These are phyloP conservation scores for Epinotia brunnichana DNA, from an alignment of 2,888 invertebrate species.

Conservation along the genomic window DNA sequence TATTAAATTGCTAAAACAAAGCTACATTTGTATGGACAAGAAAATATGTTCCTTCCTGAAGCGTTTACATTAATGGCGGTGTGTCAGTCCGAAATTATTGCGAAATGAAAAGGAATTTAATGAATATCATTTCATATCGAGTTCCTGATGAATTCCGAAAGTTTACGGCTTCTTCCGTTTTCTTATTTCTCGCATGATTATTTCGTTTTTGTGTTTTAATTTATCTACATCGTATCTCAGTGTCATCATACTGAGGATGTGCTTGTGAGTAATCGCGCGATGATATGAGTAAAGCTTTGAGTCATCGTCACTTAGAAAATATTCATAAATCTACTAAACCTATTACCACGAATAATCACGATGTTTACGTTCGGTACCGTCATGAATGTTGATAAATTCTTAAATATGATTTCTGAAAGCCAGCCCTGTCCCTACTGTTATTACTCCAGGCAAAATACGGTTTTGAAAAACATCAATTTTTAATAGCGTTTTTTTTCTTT, in stretches of 20 bases:
- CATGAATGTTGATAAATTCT: too few relatives aligned
- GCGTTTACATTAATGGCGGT: neutral
- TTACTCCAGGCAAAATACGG: too few relatives aligned
- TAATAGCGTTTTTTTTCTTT: too few relatives aligned
- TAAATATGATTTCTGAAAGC: too few relatives aligned
- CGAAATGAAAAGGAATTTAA: neutral
- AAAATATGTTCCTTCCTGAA: neutral
- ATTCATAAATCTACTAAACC: constrained; percentile 1
- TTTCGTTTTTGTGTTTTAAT: neutral
- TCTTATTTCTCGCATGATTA: neutral
- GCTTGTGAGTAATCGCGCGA: constrained; percentile 15
- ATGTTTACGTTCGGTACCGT: neutral
- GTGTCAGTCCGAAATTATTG: neutral
- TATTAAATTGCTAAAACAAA: neutral
- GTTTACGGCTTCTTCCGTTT: neutral
- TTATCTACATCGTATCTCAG: neutral
- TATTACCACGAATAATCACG: neutral
- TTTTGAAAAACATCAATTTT: too few relatives aligned
- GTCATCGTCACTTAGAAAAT: constrained; percentile 9
- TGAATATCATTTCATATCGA: neutral
- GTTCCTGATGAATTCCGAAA: neutral
- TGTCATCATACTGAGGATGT: neutral
- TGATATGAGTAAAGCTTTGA: constrained; percentile 19
- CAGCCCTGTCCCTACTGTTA: too few relatives aligned
- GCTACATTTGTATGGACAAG: neutral